These are phyloP conservation scores for Radopholus similis DNA, from an alignment of 1,140 invertebrate species.

Conservation along the genomic window DNA sequence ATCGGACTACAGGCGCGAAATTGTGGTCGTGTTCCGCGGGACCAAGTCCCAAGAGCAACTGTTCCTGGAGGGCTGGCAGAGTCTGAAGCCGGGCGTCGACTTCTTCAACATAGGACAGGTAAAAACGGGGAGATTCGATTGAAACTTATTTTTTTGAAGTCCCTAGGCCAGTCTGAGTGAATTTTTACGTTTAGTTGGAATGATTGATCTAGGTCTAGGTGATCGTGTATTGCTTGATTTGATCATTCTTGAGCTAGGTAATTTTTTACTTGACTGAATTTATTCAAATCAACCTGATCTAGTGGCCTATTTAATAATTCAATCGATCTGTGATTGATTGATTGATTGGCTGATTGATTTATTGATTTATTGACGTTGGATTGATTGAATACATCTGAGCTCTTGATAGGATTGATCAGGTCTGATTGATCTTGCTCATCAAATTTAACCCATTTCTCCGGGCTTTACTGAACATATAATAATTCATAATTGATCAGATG, in stretches of 20 bases:
- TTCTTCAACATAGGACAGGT: slow-evolving; percentile 46
- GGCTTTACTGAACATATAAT: neutral
- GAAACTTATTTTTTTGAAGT: neutral
- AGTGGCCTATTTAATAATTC: too few species aligned
- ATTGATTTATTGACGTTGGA: too few species aligned
- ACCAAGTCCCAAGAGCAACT: slow-evolving; percentile 44
- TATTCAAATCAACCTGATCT: too few species aligned
- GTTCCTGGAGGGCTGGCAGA: slow-evolving; percentile 35
- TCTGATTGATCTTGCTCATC: too few species aligned
- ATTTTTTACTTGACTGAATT: too few species aligned
- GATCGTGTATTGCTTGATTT: neutral
- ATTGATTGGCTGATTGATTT: slow-evolving; percentile 5
- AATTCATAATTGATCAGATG: neutral
- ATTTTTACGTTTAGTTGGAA: neutral
- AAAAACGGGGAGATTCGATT: too few species aligned
- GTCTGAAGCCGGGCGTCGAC: slow-evolving; percentile 35
- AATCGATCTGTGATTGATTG: too few species aligned
- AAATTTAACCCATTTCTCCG: too few species aligned
- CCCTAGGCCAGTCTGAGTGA: neutral
- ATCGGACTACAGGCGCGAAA: slow-evolving; percentile 23
- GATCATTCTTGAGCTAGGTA: neutral
- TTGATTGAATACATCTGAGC: too few species aligned
- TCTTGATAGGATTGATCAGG: too few species aligned
- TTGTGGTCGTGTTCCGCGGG: slow-evolving; percentile 47
- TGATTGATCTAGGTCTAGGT: neutral